phyloP scores from a whole-genome alignment of 23 tunicate genomes.

The Corella eumyota region DNA sequence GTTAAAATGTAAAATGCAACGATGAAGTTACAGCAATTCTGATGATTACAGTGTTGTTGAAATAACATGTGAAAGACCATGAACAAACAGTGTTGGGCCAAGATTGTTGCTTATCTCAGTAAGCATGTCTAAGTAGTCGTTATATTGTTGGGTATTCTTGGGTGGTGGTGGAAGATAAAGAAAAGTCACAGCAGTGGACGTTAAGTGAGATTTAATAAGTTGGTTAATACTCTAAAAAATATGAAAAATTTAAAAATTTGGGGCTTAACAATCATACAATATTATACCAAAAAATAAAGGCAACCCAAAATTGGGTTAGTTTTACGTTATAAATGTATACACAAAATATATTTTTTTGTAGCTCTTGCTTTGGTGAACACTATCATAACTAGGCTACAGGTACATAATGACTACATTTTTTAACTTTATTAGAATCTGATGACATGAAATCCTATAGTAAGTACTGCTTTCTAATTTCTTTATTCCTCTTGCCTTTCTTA shows the following conservation, averaged over 20 bases:
- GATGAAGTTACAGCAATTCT: too few relatives aligned
- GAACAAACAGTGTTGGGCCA: slow-evolving; percentile 59
- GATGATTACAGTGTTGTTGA: slow-evolving; percentile 26
- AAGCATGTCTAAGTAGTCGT: slow-evolving; percentile 42
- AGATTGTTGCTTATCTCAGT: slow-evolving; percentile 32
- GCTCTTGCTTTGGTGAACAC: too few relatives aligned
- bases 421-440: too few relatives aligned
- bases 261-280: not conserved
- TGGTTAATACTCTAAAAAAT: slow-evolving; percentile 25
- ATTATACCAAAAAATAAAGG: not conserved
- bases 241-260: not conserved
- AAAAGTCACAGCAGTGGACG: slow-evolving; percentile 43
- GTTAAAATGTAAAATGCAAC: too few relatives aligned
- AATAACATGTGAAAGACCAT: slow-evolving; percentile 66
- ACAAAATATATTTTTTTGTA: too few relatives aligned
- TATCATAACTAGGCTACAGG: too few relatives aligned
- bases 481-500: too few relatives aligned
- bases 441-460: too few relatives aligned
- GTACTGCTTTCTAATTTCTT: too few relatives aligned
- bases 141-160: not conserved
- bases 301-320: too few relatives aligned
- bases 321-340: too few relatives aligned
- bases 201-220: slow-evolving; percentile 28
- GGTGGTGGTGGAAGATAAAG: slow-evolving; percentile 62
- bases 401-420: too few relatives aligned